phyloP scores from a whole-genome alignment of 2,888 invertebrate genomes.

The Theodoxus fluviatilis region DNA sequence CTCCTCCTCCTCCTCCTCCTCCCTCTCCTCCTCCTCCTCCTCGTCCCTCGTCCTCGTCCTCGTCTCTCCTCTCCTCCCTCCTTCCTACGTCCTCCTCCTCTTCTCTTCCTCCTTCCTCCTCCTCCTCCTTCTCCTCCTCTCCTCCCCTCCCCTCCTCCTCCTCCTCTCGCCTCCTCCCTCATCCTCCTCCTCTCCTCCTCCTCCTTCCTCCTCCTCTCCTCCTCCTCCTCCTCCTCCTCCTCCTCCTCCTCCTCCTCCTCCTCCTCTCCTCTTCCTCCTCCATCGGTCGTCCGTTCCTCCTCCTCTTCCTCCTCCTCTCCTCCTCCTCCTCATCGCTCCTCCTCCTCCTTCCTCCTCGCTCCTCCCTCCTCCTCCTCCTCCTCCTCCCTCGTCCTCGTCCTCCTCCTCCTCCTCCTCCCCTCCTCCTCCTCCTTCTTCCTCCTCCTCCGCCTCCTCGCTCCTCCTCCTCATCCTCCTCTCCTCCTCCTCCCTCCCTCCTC shows the following conservation, averaged over 20 bases:
- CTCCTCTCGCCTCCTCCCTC: background rate
- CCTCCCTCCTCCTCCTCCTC: background rate
- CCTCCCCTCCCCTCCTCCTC: background rate
- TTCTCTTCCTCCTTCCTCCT: background rate
- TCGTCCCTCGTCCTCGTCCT: background rate
- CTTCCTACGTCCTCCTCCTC: background rate
- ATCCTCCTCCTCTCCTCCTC: background rate
- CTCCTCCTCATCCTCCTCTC: no score
- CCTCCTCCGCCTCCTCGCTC: background rate
- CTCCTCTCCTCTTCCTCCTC: background rate
- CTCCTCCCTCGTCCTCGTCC: background rate
- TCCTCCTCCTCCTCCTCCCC: background rate
- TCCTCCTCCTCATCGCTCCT: background rate
- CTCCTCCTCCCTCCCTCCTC: background rate
- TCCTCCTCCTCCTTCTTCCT: background rate
- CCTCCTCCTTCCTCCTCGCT: background rate
- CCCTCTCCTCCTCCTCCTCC: background rate
- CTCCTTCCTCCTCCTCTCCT: background rate
- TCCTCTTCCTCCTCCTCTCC: background rate
- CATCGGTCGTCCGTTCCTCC: background rate
- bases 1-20: background rate
- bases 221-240: background rate
- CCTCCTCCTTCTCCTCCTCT: conserved; percentile 4
- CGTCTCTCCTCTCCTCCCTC: background rate
- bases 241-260: background rate